These are phyloP conservation scores for Ptilorrhoa leucosticta DNA, from an alignment of 2,113 vertebrate genomes.

Conservation along the genomic window DNA sequence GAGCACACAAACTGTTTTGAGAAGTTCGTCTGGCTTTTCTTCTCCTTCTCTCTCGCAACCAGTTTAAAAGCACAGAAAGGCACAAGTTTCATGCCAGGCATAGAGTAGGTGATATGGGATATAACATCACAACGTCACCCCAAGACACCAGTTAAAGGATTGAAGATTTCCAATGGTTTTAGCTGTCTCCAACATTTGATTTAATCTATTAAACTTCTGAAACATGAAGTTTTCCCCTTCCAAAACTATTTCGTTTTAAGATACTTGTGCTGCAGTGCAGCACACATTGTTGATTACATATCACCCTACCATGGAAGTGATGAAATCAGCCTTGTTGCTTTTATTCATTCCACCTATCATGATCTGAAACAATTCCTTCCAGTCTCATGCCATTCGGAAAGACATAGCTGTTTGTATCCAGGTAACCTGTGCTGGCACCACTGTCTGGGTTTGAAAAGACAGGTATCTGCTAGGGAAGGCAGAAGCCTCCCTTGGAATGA, in stretches of 20 bases:
- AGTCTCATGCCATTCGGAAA: neutral
- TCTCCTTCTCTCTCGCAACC: no score
- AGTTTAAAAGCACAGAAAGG: no score
- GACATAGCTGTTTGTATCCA: neutral
- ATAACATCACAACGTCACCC: no score
- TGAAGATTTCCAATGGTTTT: neutral
- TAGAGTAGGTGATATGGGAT: no score
- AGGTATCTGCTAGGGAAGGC: no score
- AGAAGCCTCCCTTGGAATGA: no score
- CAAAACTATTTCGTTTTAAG: neutral
- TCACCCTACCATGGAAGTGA: neutral
- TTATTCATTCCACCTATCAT: neutral
- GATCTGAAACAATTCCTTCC: slow-evolving; percentile 13
- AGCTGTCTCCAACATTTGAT: neutral
- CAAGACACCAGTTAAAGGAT: no score
- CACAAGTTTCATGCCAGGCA: no score
- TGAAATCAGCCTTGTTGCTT: neutral
- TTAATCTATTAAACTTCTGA: neutral
- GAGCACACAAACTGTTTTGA: no score
- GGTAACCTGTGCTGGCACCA: neutral
- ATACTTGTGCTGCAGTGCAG: neutral
- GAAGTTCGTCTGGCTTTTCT: no score
- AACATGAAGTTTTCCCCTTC: neutral
- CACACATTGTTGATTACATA: neutral
- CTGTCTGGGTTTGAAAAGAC: no score